Evolutionary conservation across 2,797 vertebrate species (phyloP), one percentile per base, ranked within the genome.

Genomic region (Glossophaga mutica): DNA sequence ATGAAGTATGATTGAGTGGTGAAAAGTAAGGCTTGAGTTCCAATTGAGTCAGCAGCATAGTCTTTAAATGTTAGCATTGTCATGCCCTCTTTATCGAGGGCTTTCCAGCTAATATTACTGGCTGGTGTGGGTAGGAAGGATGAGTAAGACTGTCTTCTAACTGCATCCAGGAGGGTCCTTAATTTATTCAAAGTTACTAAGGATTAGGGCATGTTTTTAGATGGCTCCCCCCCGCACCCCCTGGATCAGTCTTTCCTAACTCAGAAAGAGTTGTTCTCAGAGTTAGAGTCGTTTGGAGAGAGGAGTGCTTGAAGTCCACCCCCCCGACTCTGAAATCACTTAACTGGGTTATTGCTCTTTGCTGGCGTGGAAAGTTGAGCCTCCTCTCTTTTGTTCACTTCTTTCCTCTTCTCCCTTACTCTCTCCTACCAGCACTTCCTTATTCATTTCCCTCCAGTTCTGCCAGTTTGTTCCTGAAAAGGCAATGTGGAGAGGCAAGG

Each of bases 171-270:
- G 77, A 85, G 18, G 59, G 4, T 50, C 77, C 21, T 48, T 93
- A 83, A 76, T 90, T 96, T 89, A 90, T 87, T 94, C 73, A 76
- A 73, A 87, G 46, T 19, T 86, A 52, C 62, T 52, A 48, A 32
- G 55, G 67, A 90, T 46, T 46, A 68, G 29, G 42, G 62, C n/a
- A 78, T 12, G 34, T 87, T 77, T 83, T 91, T 55, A 91, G 65
- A 57, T 12, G 55, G 29, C 86, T 3, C 22, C 59, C 29, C 24
- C 22, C n/a, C 29, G 39, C n/a, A 39, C 39, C 39, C 39, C 39
- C 39, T 39, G 5, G 74, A 88, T 19, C 42, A 88, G 81, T 37
- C 7, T 84, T 83, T 94, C 37, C 52, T 90, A 24, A 94, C n/a
- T 79, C 50, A 48, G 5, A 42, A 93, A 78, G 11, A 57, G 39